Base-by-base conservation (phyloP, 2,113 vertebrate genomes). In the Chlamydotis undulata region DNA sequence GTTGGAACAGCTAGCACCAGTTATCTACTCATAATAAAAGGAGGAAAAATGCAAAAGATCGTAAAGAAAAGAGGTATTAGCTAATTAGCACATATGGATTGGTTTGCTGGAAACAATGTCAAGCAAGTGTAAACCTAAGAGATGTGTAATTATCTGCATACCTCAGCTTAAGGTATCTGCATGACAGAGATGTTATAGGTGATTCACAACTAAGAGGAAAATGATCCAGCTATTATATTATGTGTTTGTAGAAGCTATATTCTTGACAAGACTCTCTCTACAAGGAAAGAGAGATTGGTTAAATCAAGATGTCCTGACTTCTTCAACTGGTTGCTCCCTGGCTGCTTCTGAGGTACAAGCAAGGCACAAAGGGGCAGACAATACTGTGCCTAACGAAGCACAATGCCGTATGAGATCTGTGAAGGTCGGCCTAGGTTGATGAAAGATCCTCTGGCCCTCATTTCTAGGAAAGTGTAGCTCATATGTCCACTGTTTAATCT, bases 371-470 rank as follows among this genome's bases (percentile, higher is more conserved):
- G 16, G 16, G 37, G 6, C 16, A 61, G 59, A 59, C 3, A 73
- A 43, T 8, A 29, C 7, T 3, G 10, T 43, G 7, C 7, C 12
- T 84, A 52, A 56, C 13, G 18, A 59, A 73, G 25, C 3, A 12
- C 7, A 86, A 6, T 5, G 12, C 22, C 33, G 7, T 5, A 8
- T 23, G n/a, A 88, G 14, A 17, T 12, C 43, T 63, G 11, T 26
- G 25, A 55, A 83, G 25, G 5, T 23, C 60, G 29, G 6, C 19
- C 24, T 33, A 68, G 7, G 12, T 76, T 0, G 0, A 26, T 28
- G 7, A n/a, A 82, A 43, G 2, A 28, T 43, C 10, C 16, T 75
- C 52, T 41, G 47, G 4, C 19, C 19, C 63, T 50, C 4, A 23
- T 56, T 84, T 82, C 47, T 67, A 41, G 22, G 22, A 50, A 90